Base-by-base conservation (phyloP, 2,797 vertebrate species). In the Mus caroli region DNA sequence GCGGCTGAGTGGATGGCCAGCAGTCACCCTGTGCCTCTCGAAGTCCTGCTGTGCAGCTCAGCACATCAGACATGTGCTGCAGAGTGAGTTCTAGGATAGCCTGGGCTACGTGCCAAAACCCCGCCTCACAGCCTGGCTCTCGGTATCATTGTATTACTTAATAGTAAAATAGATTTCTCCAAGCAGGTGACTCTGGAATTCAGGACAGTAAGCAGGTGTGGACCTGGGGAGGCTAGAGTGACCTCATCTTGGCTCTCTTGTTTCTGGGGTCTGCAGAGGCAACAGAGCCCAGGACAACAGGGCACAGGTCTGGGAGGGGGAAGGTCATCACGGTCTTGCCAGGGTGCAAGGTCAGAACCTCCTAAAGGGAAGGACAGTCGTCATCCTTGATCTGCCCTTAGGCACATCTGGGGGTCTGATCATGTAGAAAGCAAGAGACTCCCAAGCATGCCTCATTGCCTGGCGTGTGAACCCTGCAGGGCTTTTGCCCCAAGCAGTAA, bases 371-470 rank as follows among this genome's bases (percentile, higher is more conserved):
- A 71, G 52, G 28, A 52, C 2, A 2, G 11, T 24, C 1, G 0
- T 28, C 24, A 5, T 50, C 62, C 34, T 56, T 37, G 26, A 46
- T 67, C 28, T 71, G 22, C n/a, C 26, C 58, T 56, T 9, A 1
- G 75, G 14, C 60, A 50, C 13, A 50, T 11, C 75, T 13, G 0
- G 31, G 78, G 52, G 7, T 15, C 67, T 4, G 37, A 28, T 52
- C 3, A 2, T 7, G 0, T 4, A 1, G 40, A 20, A 43, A 43
- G 76, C 17, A 0, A 26, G 37, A 1, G 50, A 19, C 31, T 13
- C 58, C 20, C 0, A 0, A 15, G 28, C 4, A 17, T 0, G 0
- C 2, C 0, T 73, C 24, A 28, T 0, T 0, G 14, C 11, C 79
- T 71, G 52, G 12, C 1, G 1, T 20, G 10, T 3, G 28, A 17